Evolutionary conservation across 2,797 vertebrate species (phyloP), one percentile per base, ranked within the genome.

Genomic region (Petrocephalus sullivani): DNA sequence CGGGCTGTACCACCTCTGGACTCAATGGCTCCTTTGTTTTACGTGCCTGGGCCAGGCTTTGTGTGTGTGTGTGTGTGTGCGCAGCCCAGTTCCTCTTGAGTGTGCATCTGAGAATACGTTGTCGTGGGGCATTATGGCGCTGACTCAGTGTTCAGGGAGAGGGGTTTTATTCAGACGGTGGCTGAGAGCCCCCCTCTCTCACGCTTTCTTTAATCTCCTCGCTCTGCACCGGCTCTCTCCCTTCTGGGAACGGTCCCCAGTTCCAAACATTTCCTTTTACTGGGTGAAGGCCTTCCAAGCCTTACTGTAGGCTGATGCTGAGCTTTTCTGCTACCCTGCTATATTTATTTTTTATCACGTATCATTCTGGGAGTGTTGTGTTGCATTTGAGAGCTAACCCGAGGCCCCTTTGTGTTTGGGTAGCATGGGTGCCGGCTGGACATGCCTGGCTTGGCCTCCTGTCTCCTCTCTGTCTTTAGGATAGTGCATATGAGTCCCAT

Each of bases 11-110:
- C 56, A 85, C 75, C 81, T 37, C 78, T 46, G 16, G 16, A 6
- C 87, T 89, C 64, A 89, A 78, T 85, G 49, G 51, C 16, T 67
- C 87, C 89, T 88, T 89, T 89, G 87, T 89, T 84, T 84, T 78
- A 60, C 10, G 28, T 7, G 51, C 10, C 37, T 53, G 53, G 89
- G 83, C 67, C 49, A 9, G 53, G 75, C 46, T 87, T 67, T 53
- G 16, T 83, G 57, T 78, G 51, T 86, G 82, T 75, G 51, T 61
- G 54, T 7, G 53, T 23, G 81, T 53, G 41, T 53, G 23, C 9
- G 41, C 10, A n/a, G 8, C 51, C 19, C 10, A 19, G 2, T 21
- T 85, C 28, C 49, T 83, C 16, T 41, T 46, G 78, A 87, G 54
- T 87, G 86, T 82, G 21, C 9, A 58, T 87, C 86, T 87, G 23